Conservation (phyloP, 1,140 invertebrate species). For the Diabrotica virgifera region DNA sequence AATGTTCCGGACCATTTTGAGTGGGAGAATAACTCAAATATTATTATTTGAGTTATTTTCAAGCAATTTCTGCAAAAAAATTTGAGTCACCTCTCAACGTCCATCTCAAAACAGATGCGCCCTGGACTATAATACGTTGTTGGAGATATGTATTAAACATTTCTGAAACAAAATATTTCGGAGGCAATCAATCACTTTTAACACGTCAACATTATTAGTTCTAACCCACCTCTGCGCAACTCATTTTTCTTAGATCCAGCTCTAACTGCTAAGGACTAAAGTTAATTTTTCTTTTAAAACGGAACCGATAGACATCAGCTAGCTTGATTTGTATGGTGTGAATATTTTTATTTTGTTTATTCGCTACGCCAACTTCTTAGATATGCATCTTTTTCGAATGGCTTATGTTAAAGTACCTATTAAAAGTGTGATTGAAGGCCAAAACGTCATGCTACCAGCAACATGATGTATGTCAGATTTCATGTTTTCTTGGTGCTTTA, state of each 20-base stretch:
- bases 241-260: background rate
- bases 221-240: background rate
- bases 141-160: background rate
- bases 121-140: background rate
- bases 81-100: no score
- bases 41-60: no score
- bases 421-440: background rate
- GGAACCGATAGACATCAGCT: constrained; percentile 10
- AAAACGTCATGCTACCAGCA: no score
- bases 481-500: no score
- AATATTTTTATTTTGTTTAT: constrained; percentile 13
- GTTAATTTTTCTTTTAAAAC: constrained; percentile 4
- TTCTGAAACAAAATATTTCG: background rate
- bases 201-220: background rate
- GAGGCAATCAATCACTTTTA: background rate
- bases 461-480: no score
- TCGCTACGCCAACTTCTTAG: constrained; percentile 7
- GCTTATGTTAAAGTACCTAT: constrained; percentile 3
- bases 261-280: background rate
- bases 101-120: no score
- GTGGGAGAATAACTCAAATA: no score
- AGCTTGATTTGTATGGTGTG: constrained; percentile 7
- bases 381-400: constrained; percentile 1
- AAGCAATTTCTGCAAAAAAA: no score
- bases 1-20: no score